phyloP scores from a whole-genome alignment of 2,888 invertebrate genomes.

The Tryphoninae sp. region DNA sequence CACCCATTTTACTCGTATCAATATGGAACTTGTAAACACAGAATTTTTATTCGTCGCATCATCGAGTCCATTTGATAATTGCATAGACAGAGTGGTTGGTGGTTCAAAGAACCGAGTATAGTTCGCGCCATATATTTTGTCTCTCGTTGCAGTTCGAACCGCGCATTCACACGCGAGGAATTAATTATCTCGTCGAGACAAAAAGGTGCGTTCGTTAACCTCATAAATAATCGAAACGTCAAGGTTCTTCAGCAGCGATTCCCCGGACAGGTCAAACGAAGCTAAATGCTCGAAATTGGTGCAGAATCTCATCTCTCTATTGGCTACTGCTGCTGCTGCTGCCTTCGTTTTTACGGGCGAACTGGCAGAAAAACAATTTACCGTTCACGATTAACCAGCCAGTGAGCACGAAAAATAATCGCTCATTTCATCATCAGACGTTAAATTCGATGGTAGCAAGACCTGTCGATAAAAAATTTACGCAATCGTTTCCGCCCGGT shows the following conservation, averaged over 20 bases:
- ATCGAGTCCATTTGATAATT: slow-evolving; percentile 42
- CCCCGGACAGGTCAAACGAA: slow-evolving; percentile 12
- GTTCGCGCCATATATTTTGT: slow-evolving; percentile 38
- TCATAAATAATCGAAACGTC: slow-evolving; percentile 64
- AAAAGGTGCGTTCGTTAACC: slow-evolving; percentile 27
- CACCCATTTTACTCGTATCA: too few relatives aligned
- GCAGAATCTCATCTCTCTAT: slow-evolving; percentile 10
- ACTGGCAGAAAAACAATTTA: slow-evolving; percentile 42
- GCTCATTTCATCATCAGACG: slow-evolving; percentile 44
- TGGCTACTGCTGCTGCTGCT: background rate
- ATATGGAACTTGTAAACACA: background rate
- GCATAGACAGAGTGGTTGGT: slow-evolving; percentile 4
- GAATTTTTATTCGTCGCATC: background rate
- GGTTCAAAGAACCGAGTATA: slow-evolving; percentile 16
- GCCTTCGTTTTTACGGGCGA: slow-evolving; percentile 34
- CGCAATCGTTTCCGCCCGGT: slow-evolving; percentile 23
- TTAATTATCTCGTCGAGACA: slow-evolving; percentile 55
- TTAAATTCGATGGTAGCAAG: slow-evolving; percentile 43
- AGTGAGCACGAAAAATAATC: slow-evolving; percentile 27
- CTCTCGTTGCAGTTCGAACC: slow-evolving; percentile 23
- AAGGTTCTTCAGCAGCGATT: slow-evolving; percentile 32
- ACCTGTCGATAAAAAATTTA: slow-evolving; percentile 47
- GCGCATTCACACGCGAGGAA: slow-evolving; percentile 55
- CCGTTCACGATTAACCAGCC: slow-evolving; percentile 40
- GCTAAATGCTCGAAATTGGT: slow-evolving; percentile 39